A percentile compares a stretch with the other conserved stretches of the same genome.
Evolutionary conservation across 2,797 vertebrate species (phyloP).

Genomic region (Leptoclinus maculatus): DNA sequence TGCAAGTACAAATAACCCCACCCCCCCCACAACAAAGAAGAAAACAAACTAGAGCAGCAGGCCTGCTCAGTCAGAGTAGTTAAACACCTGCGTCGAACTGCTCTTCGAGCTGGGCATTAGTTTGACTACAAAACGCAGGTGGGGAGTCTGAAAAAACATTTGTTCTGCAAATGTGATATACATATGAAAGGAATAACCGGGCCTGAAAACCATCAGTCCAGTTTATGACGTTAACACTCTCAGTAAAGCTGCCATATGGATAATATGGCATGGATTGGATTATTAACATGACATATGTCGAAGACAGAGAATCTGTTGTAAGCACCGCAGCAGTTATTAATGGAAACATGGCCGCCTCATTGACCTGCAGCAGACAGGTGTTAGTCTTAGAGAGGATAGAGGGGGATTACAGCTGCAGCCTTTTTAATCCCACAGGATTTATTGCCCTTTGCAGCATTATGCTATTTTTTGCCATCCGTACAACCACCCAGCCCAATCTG

Average conservation of each 20-base stretch:
- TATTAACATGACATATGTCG: not conserved
- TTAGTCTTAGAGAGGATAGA: conserved; percentile 9
- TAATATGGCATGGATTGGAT: not conserved
- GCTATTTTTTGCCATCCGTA: not conserved
- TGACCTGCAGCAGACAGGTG: conserved; percentile 31
- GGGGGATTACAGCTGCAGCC: conserved; percentile 16
- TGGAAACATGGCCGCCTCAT: not conserved
- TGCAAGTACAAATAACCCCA: not conserved
- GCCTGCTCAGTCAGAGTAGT: no score
- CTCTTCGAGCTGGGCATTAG: no score
- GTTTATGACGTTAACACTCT: not conserved
- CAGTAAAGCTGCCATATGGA: not conserved
- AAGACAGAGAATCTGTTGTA: not conserved
- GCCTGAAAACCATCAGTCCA: not conserved
- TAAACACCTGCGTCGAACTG: no score
- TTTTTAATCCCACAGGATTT: conserved; percentile 17
- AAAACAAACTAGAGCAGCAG: no score
- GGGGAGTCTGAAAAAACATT: not conserved
- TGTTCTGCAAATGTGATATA: not conserved
- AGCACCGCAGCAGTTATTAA: not conserved
- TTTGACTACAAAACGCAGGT: not conserved
- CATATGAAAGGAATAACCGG: not conserved
- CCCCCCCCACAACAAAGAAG: no score
- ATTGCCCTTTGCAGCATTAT: conserved; percentile 8
- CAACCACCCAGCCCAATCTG: not conserved